A percentile compares a stretch with the other conserved stretches of the same genome.
phyloP scores from a whole-genome alignment of 1,140 invertebrate genomes.

The Euura lappo region DNA sequence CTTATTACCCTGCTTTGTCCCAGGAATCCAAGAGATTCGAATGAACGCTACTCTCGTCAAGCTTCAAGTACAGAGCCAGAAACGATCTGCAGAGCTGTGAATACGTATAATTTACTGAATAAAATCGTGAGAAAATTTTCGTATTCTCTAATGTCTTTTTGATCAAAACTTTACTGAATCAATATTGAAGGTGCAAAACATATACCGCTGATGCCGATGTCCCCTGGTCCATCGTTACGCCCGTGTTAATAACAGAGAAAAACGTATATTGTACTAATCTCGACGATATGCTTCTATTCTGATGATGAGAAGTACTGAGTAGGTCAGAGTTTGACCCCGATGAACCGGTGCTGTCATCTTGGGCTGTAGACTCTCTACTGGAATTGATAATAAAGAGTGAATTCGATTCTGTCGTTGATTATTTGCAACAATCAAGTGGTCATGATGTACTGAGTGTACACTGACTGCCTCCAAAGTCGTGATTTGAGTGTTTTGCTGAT shows the following conservation, averaged over 20 bases:
- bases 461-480: too few relatives aligned
- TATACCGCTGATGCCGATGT: constrained; percentile 22
- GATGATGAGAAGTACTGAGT: background rate
- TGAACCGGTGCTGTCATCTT: background rate
- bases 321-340: background rate
- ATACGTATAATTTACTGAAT: background rate
- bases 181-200: background rate
- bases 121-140: too few relatives aligned
- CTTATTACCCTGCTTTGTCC: constrained; percentile 34
- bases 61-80: constrained; percentile 26
- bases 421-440: too few relatives aligned
- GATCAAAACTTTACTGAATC: too few relatives aligned
- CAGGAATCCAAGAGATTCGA: constrained; percentile 29
- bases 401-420: too few relatives aligned
- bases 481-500: too few relatives aligned
- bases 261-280: constrained; percentile 23
- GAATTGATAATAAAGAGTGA: background rate
- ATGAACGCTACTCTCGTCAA: constrained; percentile 27
- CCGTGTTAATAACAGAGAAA: constrained; percentile 43
- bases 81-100: constrained; percentile 19
- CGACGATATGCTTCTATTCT: background rate
- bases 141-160: too few relatives aligned
- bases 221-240: constrained; percentile 27
- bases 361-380: background rate
- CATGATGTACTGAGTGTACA: too few relatives aligned